These are phyloP conservation scores for Delphinus delphis DNA, from an alignment of 2,113 vertebrate species.

Conservation along the genomic window DNA sequence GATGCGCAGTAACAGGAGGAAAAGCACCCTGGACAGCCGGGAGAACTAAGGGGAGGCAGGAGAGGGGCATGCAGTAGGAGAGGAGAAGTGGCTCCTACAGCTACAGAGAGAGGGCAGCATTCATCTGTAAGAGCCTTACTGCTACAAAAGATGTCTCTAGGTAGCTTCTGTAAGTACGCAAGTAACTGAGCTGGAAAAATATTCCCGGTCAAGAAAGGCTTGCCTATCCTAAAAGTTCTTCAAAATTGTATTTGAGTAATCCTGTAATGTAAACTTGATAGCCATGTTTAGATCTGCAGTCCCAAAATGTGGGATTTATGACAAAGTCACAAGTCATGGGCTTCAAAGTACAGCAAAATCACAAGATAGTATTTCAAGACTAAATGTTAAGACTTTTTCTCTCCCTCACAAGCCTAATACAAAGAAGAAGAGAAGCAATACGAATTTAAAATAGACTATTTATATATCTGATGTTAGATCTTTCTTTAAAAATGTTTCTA, in stretches of 20 bases:
- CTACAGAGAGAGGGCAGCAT: neutral
- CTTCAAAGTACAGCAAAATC: neutral
- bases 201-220: neutral
- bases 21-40: neutral
- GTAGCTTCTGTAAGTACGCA: neutral
- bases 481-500: slow-evolving; percentile 30
- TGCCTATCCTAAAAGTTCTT: neutral
- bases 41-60: neutral
- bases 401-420: neutral
- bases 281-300: neutral
- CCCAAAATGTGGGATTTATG: neutral
- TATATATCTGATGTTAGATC: neutral
- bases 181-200: neutral
- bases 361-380: neutral
- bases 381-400: neutral
- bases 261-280: neutral
- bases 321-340: neutral
- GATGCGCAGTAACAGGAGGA: neutral
- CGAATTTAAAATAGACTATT: slow-evolving; percentile 28
- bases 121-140: neutral
- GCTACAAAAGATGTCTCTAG: neutral
- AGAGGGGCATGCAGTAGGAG: neutral
- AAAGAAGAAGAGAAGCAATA: neutral
- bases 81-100: neutral
- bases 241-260: neutral